Evolutionary conservation across 2,797 vertebrate genomes (phyloP).

Genomic region (Hypotaenidia okinawae): DNA sequence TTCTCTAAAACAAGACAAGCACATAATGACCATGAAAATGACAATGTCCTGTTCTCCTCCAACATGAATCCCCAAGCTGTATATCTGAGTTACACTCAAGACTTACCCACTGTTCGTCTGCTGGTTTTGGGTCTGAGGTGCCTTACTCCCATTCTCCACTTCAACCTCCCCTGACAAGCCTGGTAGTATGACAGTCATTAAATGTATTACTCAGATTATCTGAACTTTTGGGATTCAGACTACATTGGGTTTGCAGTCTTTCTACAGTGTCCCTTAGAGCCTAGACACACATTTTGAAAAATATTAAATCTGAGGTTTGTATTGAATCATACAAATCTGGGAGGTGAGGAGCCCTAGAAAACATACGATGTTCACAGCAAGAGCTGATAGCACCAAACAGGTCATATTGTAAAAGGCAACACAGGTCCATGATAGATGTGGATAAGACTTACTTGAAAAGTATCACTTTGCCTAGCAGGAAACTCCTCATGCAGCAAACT

Average conservation of each 20-base stretch:
- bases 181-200: not conserved
- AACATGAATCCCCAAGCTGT: not conserved
- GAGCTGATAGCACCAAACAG: not conserved
- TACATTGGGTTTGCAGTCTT: not conserved
- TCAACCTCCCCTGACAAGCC: not conserved
- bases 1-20: not conserved
- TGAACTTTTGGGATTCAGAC: not conserved
- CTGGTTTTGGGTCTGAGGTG: not conserved
- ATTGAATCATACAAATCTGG: not conserved
- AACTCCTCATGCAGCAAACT: not conserved
- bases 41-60: not conserved
- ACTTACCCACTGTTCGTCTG: not conserved
- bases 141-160: not conserved
- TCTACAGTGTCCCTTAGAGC: not conserved
- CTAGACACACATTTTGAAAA: not conserved
- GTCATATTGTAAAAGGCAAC: not conserved
- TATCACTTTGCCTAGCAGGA: not conserved
- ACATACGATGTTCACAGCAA: not conserved
- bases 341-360: not conserved
- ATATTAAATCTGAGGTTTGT: not conserved
- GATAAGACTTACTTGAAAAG: not conserved
- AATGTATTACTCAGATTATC: not conserved
- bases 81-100: not conserved
- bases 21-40: not conserved
- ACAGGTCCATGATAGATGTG: not conserved